phyloP scores from a whole-genome alignment of 2,888 invertebrate genomes.

The Diaprepes abbreviatus region DNA sequence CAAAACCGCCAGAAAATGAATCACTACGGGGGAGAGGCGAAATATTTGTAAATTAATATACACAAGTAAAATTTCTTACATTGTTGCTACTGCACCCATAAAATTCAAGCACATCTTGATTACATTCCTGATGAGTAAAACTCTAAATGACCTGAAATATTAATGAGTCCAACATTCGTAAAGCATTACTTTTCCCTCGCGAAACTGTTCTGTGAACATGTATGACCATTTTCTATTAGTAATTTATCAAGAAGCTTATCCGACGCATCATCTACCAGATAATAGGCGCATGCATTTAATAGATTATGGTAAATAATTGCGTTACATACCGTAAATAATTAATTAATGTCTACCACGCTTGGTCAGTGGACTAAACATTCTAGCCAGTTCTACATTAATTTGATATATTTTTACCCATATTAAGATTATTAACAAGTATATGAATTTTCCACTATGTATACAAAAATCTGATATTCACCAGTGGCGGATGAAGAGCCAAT shows the following conservation, averaged over 20 bases:
- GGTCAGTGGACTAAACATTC: not conserved
- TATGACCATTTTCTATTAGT: not conserved
- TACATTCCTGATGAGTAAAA: too few relatives aligned
- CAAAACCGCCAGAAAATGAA: too few relatives aligned
- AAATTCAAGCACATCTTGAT: too few relatives aligned
- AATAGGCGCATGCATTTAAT: slow-evolving; percentile 15
- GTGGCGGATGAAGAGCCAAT: too few relatives aligned
- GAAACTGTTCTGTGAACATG: not conserved
- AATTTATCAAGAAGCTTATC: slow-evolving; percentile 7
- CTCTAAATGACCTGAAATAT: too few relatives aligned
- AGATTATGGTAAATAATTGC: slow-evolving; percentile 15
- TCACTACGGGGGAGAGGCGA: too few relatives aligned
- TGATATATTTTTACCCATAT: not conserved
- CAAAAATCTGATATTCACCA: too few relatives aligned
- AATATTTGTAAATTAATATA: too few relatives aligned
- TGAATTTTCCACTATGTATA: too few relatives aligned
- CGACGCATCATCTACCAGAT: slow-evolving; percentile 15
- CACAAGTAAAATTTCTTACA: too few relatives aligned
- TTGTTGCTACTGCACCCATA: too few relatives aligned
- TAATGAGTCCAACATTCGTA: too few relatives aligned
- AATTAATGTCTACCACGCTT: slow-evolving; percentile 7
- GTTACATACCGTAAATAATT: slow-evolving; percentile 15
- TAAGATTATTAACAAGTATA: not conserved
- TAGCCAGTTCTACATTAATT: not conserved
- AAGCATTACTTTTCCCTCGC: not conserved